These are phyloP conservation scores for Drosophila meridionalis DNA, from an alignment of 2,888 invertebrate genomes.

Conservation along the genomic window DNA sequence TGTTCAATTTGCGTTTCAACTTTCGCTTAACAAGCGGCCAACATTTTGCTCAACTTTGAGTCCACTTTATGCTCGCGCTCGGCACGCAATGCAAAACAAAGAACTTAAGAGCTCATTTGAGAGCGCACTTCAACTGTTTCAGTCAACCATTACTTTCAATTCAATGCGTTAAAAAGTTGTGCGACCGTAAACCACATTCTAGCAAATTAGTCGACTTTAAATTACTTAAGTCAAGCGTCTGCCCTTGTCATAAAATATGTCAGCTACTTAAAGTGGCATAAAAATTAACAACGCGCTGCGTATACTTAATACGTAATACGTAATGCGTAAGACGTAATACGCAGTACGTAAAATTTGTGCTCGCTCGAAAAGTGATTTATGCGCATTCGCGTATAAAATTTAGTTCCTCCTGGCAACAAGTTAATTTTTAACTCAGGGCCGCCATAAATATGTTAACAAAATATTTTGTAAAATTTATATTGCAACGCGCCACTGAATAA, in stretches of 20 bases:
- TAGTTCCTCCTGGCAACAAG: slow-evolving; percentile 53
- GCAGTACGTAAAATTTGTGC: slow-evolving; percentile 4
- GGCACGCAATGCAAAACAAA: not conserved
- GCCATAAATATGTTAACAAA: slow-evolving; percentile 63
- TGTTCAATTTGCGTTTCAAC: slow-evolving; percentile 2
- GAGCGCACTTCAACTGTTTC: slow-evolving; percentile 17
- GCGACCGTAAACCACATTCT: slow-evolving; percentile 50
- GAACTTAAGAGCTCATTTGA: slow-evolving; percentile 8
- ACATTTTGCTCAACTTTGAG: slow-evolving; percentile 2
- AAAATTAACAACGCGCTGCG: slow-evolving; percentile 63
- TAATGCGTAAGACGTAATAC: slow-evolving; percentile 41
- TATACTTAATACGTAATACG: slow-evolving; percentile 47
- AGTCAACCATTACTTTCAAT: slow-evolving; percentile 33
- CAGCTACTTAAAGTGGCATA: slow-evolving; percentile 63
- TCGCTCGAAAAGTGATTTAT: slow-evolving; percentile 55
- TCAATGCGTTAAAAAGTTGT: slow-evolving; percentile 25
- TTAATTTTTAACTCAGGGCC: slow-evolving; percentile 57
- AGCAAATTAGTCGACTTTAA: slow-evolving; percentile 58
- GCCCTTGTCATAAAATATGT: slow-evolving; percentile 53
- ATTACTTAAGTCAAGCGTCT: slow-evolving; percentile 48
- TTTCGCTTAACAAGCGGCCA: not conserved
- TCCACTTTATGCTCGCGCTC: not conserved
- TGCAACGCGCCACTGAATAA: slow-evolving; percentile 59
- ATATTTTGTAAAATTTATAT: slow-evolving; percentile 43
- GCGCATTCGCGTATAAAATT: slow-evolving; percentile 59